A percentile compares a stretch with the other conserved stretches of the same genome.
Conservation (phyloP, 2,797 vertebrate genomes). For the Trachops cirrhosus region DNA sequence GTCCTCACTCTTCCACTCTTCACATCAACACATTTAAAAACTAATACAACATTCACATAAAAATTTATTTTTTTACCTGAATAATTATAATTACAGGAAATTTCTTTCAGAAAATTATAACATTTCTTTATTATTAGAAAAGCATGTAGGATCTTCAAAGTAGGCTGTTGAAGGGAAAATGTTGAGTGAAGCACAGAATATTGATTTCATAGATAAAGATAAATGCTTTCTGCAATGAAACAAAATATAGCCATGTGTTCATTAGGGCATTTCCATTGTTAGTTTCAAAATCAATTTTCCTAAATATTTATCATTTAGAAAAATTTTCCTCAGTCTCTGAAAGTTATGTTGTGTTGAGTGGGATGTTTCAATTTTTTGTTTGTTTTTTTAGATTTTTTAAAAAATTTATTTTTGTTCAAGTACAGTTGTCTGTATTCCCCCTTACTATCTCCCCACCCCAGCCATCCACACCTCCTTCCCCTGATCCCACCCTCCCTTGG, state of each 20-base stretch:
- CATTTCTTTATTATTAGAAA: neutral
- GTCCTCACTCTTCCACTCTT: neutral
- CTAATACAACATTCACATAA: neutral
- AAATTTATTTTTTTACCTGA: neutral
- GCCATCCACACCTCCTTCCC: too few relatives aligned
- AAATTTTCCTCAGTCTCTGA: neutral
- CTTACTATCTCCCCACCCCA: too few relatives aligned
- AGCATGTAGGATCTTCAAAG: neutral
- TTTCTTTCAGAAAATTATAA: neutral
- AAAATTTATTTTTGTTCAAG: too few relatives aligned
- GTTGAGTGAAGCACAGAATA: neutral
- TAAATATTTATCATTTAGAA: neutral
- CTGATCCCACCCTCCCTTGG: too few relatives aligned
- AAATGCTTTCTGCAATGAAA: neutral
- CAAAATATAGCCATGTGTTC: neutral
- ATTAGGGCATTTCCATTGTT: neutral
- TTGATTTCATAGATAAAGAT: neutral
- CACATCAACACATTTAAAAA: neutral
- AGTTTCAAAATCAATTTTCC: slow-evolving; percentile 12
- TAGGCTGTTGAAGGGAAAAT: neutral
- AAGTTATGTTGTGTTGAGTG: neutral
- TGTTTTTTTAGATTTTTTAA: too few relatives aligned
- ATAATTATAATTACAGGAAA: neutral
- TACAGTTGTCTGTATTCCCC: too few relatives aligned
- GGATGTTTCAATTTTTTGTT: neutral